A percentile compares a stretch with the other conserved stretches of the same genome.
Evolutionary conservation across 2,113 vertebrate species (phyloP).

Genomic region (Bostrychus sinensis): DNA sequence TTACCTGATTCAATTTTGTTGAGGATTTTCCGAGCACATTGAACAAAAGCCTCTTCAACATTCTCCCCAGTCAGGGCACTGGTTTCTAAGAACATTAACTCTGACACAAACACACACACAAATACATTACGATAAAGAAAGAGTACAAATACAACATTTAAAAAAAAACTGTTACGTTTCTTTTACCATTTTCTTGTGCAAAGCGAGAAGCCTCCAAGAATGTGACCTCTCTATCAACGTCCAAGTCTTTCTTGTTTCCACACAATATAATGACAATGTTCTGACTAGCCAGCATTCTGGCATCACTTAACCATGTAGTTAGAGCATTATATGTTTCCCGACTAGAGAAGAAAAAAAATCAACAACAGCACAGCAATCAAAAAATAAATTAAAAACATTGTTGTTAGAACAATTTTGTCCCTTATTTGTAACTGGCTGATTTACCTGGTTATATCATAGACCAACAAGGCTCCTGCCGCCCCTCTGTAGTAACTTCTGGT

Average conservation of each 20-base stretch:
- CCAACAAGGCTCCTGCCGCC: slow-evolving; percentile 89
- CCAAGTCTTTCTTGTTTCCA: slow-evolving; percentile 94
- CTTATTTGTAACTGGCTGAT: background rate
- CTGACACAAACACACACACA: slow-evolving; percentile 64
- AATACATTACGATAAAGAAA: background rate
- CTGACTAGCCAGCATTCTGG: slow-evolving; percentile 90
- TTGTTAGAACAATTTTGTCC: background rate
- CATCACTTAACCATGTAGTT: slow-evolving; percentile 91
- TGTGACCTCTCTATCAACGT: slow-evolving; percentile 89
- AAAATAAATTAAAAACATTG: background rate
- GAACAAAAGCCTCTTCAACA: slow-evolving; percentile 91
- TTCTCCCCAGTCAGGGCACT: slow-evolving; percentile 93
- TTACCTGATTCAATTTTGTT: slow-evolving; percentile 95
- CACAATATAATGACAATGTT: slow-evolving; percentile 94
- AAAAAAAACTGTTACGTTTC: no score
- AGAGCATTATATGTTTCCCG: slow-evolving; percentile 93
- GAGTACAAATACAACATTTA: no score
- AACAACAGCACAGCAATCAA: background rate
- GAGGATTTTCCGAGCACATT: slow-evolving; percentile 92
- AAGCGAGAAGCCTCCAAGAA: slow-evolving; percentile 92
- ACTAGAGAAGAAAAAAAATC: slow-evolving; percentile 62
- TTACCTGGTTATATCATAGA: slow-evolving; percentile 94
- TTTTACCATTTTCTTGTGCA: slow-evolving; percentile 89
- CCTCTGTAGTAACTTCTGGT: slow-evolving; percentile 94
- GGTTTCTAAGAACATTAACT: slow-evolving; percentile 93